phyloP scores from a whole-genome alignment of 1,140 invertebrate species.

The Drosophila takahashii region DNA sequence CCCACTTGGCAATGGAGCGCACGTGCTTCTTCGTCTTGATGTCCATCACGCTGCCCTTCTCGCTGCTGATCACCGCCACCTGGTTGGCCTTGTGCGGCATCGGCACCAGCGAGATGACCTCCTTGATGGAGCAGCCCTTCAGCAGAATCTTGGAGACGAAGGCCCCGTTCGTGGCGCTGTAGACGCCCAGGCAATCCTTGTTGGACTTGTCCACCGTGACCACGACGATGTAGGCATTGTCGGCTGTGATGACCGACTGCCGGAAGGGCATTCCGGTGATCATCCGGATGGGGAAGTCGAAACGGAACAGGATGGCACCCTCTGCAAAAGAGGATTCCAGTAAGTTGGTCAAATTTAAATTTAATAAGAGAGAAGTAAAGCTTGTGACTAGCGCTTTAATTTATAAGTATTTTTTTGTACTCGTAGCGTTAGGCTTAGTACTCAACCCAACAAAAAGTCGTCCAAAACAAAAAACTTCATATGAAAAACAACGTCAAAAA shows the following conservation, averaged over 20 bases:
- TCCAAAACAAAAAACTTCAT: too few relatives aligned
- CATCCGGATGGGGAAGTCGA: slow-evolving; percentile 91
- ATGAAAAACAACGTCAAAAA: too few relatives aligned
- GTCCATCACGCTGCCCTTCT: slow-evolving; percentile 95
- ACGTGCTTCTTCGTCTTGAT: slow-evolving; percentile 92
- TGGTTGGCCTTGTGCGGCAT: slow-evolving; percentile 93
- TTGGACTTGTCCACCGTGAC: slow-evolving; percentile 92
- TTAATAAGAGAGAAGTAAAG: too few relatives aligned
- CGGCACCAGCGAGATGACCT: slow-evolving; percentile 89
- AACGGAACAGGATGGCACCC: slow-evolving; percentile 90
- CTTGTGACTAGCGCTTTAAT: too few relatives aligned
- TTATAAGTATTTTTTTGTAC: too few relatives aligned
- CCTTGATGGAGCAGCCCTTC: slow-evolving; percentile 88
- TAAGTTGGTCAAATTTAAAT: neutral
- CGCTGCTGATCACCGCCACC: slow-evolving; percentile 94
- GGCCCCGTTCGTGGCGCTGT: slow-evolving; percentile 92
- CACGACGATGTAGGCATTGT: slow-evolving; percentile 91
- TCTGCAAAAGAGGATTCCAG: slow-evolving; percentile 85
- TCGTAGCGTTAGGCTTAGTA: too few relatives aligned
- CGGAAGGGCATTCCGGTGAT: slow-evolving; percentile 89
- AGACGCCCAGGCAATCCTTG: slow-evolving; percentile 93
- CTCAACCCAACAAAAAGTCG: too few relatives aligned
- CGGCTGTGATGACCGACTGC: slow-evolving; percentile 91
- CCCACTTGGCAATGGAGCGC: slow-evolving; percentile 92
- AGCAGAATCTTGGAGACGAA: slow-evolving; percentile 91